Evolutionary conservation across 2,113 vertebrate species (phyloP), one percentile per base, ranked within the genome.

Genomic region (Ageneiosus marmoratus): DNA sequence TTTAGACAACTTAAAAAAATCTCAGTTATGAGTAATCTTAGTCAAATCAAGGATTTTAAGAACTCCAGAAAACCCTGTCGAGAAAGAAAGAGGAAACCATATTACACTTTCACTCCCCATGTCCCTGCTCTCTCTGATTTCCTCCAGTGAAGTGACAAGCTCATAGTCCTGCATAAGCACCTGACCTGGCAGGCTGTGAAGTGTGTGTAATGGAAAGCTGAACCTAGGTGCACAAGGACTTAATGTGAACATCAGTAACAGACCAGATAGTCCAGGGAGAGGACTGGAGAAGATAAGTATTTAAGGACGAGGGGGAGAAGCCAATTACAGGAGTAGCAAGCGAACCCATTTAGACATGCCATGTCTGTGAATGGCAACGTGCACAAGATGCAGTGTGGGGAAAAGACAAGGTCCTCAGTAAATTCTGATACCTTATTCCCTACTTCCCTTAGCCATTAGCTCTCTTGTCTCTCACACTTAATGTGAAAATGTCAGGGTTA

Each of bases 281-380:
- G 34, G 63, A 78, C 55, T 87, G 74, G 82, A 92, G 89, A 81
- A 90, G 90, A 94, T 83, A 91, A 87, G 69, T 85, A 90, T 93
- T 92, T 89, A 87, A 91, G 55, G 83, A 76, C 85, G 27, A 41
- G 89, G 1, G 75, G 86, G 90, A 91, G 89, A 44, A 90, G 87
- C 67, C 88, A 91, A 91, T 92, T 92, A 90, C 70, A 37, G 80
- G 44, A 46, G 44, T 51, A 69, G 29, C 73, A 73, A 51, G 27
- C 15, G 27, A 82, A 69, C 32, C 32, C 55, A 86, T 79, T 79
- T 73, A 82, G 56, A 83, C 69, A 80, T 32, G 46, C 37, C 67
- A 70, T 56, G 75, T 86, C 41, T 74, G 58, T 70, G 78, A 83
- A 77, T 44, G 79, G 73, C n/a, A 48, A 79, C 13, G 34, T 48